These are phyloP conservation scores for Paramuricea clavata DNA, from an alignment of 92 coral and sea anemone genomes.

Conservation along the genomic window DNA sequence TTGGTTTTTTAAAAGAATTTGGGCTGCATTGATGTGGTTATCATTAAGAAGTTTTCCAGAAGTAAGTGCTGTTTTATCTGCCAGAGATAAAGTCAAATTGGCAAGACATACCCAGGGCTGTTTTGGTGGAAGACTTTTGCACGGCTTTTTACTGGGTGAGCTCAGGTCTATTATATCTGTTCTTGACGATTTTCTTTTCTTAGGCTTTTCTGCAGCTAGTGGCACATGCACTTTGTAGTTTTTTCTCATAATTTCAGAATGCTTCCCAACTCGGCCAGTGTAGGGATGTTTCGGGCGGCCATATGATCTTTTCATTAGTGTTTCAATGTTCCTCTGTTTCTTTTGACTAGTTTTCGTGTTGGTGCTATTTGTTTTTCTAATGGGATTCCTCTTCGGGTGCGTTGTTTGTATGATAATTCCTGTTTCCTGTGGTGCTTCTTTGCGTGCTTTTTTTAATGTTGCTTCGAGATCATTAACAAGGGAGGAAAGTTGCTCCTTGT, in stretches of 20 bases:
- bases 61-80: not conserved
- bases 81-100: not conserved
- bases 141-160: not conserved
- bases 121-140: too few species aligned
- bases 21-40: not conserved
- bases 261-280: constrained; percentile 25
- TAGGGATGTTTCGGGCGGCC: constrained; percentile 46
- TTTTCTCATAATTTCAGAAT: constrained; percentile 1
- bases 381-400: too few species aligned
- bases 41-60: not conserved
- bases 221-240: constrained; percentile 9
- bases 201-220: not conserved
- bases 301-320: constrained; percentile 18
- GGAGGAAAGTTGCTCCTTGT: not conserved
- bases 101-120: not conserved
- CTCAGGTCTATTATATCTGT: not conserved
- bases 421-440: too few species aligned
- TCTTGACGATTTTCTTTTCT: not conserved
- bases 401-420: too few species aligned
- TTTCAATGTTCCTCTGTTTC: not conserved
- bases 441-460: not conserved
- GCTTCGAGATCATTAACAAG: not conserved
- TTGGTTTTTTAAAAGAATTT: not conserved
- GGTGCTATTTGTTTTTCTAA: too few species aligned
- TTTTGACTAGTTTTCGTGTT: not conserved